phyloP scores from a whole-genome alignment of 1,140 invertebrate genomes.

The Nomia melanderi region DNA sequence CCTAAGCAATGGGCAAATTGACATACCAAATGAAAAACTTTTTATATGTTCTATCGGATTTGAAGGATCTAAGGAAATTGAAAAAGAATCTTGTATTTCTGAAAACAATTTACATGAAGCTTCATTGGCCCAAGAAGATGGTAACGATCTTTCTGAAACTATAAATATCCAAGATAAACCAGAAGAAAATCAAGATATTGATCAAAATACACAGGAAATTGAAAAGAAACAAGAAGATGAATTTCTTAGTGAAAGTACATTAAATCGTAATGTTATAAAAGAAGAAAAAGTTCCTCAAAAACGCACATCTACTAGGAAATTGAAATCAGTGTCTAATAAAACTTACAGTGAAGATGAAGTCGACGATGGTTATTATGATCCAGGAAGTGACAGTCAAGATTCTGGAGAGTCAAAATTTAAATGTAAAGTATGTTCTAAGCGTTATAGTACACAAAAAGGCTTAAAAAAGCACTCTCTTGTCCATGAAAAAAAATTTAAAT shows the following conservation, averaged over 20 bases:
- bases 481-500: slow-evolving; percentile 76
- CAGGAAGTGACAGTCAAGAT: slow-evolving; percentile 64
- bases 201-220: slow-evolving; percentile 36
- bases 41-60: slow-evolving; percentile 75
- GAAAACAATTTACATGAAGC: slow-evolving; percentile 47
- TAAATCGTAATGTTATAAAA: slow-evolving; percentile 44
- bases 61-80: slow-evolving; percentile 61
- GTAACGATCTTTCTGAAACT: slow-evolving; percentile 27
- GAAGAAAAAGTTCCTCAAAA: slow-evolving; percentile 60
- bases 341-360: slow-evolving; percentile 69
- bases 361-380: slow-evolving; percentile 69
- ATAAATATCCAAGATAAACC: slow-evolving; percentile 41
- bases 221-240: slow-evolving; percentile 41
- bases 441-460: slow-evolving; percentile 74
- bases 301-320: slow-evolving; percentile 68
- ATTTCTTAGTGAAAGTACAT: slow-evolving; percentile 42
- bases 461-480: slow-evolving; percentile 75
- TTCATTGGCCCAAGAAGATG: slow-evolving; percentile 21
- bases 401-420: slow-evolving; percentile 70
- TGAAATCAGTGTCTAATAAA: slow-evolving; percentile 64
- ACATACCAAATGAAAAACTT: slow-evolving; percentile 72
- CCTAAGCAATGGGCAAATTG: slow-evolving; percentile 58
- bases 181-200: slow-evolving; percentile 32
- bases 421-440: slow-evolving; percentile 74
- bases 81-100: slow-evolving; percentile 44